Base-by-base conservation (phyloP, 1,140 invertebrate species). In the Meloidogyne floridensis region DNA sequence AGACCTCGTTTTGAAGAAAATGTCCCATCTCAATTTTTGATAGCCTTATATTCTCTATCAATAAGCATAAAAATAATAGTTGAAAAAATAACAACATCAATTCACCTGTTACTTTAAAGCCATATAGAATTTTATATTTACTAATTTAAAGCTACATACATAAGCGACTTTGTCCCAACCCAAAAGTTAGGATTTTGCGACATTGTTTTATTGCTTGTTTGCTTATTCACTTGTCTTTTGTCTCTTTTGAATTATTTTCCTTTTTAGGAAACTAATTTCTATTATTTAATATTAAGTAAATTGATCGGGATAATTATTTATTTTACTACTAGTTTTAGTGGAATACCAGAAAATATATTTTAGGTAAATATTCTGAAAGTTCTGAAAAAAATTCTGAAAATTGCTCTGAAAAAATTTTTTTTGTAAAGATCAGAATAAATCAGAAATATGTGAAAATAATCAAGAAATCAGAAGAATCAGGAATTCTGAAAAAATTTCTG, bases 1-100 rank as follows among this genome's bases (percentile, higher is more conserved):
- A 71, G 5, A 71, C 81, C 51, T 83, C 78, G 73, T 83, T 83
- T 70, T 76, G 18, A 43, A 75, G 69, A 7, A 83, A 71, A n/a
- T 73, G 32, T 20, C 82, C 81, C 18, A 51, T 18, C 8, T 42
- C 11, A 79, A 71, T 71, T 65, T 65, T 53, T 2, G 77, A 53
- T 53, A 56, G n/a, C n/a, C n/a, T 76, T 56, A 43, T 53, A 5
- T 11, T 76, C 42, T n/a, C 47, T n/a, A 32, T 56, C 6, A 69
- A n/a, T 7, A 65, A n/a, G 2, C 6, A n/a, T 5, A 65, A 18
- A 65, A 65, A 7, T 5, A 65, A n/a, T 0, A 65, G n/a, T 65
- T 65, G 59, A 65, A 65, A n/a, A 65, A 65, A 65, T n/a, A 65
- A 65, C 7, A 4, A 65, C 59, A 65, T 65, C 18, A n/a, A n/a